Conservation (phyloP, 2,797 vertebrate genomes). For the Cyprinodon diabolis region DNA sequence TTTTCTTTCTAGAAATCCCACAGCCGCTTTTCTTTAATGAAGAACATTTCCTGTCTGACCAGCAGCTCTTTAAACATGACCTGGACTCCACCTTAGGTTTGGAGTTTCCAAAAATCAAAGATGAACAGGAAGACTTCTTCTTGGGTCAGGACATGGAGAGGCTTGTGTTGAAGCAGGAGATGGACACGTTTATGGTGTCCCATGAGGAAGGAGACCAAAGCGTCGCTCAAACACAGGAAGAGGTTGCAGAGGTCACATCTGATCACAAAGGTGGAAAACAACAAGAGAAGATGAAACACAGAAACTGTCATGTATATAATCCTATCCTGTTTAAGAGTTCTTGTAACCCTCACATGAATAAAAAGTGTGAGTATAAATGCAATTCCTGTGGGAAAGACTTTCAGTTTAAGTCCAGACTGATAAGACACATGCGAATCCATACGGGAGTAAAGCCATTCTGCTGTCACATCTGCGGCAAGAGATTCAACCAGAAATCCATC, state of each 20-base stretch:
- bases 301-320: background rate
- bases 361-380: slow-evolving; percentile 22
- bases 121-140: slow-evolving; percentile 22
- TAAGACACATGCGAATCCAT: slow-evolving; percentile 20
- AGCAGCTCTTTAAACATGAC: slow-evolving; percentile 12
- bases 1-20: slow-evolving; percentile 16
- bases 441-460: slow-evolving; percentile 27
- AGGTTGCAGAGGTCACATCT: background rate
- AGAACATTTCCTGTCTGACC: background rate
- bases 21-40: background rate
- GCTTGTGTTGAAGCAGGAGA: slow-evolving; percentile 13
- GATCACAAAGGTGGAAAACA: background rate
- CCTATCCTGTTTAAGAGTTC: background rate
- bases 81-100: background rate
- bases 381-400: slow-evolving; percentile 28
- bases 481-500: slow-evolving; percentile 37
- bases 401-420: slow-evolving; percentile 10
- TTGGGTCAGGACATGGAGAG: slow-evolving; percentile 9
- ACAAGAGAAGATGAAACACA: background rate
- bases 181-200: background rate
- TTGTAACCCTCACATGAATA: background rate
- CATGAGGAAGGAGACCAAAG: background rate
- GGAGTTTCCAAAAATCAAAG: slow-evolving; percentile 9
- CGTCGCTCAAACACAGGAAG: background rate
- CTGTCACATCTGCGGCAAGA: slow-evolving; percentile 28